These are phyloP conservation scores for Bubo bubo DNA, from an alignment of 2,113 vertebrate genomes.

Conservation along the genomic window DNA sequence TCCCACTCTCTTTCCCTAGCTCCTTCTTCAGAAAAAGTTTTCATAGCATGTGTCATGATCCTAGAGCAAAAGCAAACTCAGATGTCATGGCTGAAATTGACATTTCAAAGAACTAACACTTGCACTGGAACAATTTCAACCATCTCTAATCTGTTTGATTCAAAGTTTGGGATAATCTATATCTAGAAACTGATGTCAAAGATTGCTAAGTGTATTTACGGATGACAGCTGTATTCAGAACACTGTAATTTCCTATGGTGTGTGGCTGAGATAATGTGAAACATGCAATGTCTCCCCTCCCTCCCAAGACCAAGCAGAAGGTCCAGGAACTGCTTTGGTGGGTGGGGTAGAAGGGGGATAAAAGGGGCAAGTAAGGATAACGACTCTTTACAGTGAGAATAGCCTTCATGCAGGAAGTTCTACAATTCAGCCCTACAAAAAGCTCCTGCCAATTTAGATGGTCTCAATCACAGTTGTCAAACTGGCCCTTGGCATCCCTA, in stretches of 20 bases:
- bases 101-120: slow-evolving; percentile 8
- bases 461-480: background rate
- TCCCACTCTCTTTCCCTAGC: background rate
- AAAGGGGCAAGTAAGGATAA: background rate
- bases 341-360: background rate
- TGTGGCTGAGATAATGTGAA: background rate
- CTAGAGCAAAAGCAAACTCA: background rate
- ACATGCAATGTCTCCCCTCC: rapidly evolving
- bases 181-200: background rate
- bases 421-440: background rate
- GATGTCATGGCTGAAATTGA: background rate
- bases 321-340: background rate
- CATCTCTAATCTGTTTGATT: background rate
- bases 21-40: background rate
- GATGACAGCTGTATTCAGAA: background rate
- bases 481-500: background rate
- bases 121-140: background rate
- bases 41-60: background rate
- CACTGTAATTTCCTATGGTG: background rate
- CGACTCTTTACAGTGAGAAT: background rate
- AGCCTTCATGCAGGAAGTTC: background rate
- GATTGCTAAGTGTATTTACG: background rate
- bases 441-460: background rate
- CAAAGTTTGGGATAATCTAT: background rate
- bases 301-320: background rate